Base-by-base conservation (phyloP, 2,113 vertebrate species). In the Carettochelys insculpta region DNA sequence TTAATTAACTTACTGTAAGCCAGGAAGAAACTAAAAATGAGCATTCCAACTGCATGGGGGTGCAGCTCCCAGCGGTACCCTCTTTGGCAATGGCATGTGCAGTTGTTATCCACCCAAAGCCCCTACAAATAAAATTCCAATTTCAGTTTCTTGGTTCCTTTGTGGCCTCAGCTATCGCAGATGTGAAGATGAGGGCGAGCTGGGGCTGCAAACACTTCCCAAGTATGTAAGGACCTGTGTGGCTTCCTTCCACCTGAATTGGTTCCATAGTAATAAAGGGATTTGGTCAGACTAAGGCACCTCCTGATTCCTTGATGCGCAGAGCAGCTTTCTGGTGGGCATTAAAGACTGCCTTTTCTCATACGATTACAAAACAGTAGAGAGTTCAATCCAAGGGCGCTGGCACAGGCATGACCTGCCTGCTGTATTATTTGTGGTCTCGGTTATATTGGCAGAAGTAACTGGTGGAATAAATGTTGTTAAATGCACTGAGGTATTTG, bases 391-490 rank as follows among this genome's bases (percentile, higher is more conserved):
- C 11, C 86, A 65, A 80, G 90, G 84, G 50, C 65, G 56, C 41
- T 80, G 90, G 90, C 34, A 7, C 19, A 31, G 52, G 90, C 86
- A 85, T 93, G 80, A 58, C 50, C 92, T 93, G 76, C 92, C 89
- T 92, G 38, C 48, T 79, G 92, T 95, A 96, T 92, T 29, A 83
- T 82, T 34, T 92, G 83, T 88, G 89, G 88, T 85, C 79, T 93
- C 54, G 73, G 88, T 20, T 83, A n/a, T 90, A 86, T 85, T 84
- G 89, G 94, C 84, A 94, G 93, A 85, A 17, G 84, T 71, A 24
- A 71, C 80, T 91, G n/a, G n/a, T n/a, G n/a, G n/a, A n/a, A n/a
- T n/a, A n/a, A n/a, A n/a, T n/a, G n/a, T n/a, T n/a, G n/a, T n/a
- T n/a, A n/a, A n/a, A n/a, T n/a, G n/a, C n/a, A n/a, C n/a, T n/a